Evolutionary conservation across 1,140 invertebrate species (phyloP).

Genomic region (Cyphomyrmex costatus): DNA sequence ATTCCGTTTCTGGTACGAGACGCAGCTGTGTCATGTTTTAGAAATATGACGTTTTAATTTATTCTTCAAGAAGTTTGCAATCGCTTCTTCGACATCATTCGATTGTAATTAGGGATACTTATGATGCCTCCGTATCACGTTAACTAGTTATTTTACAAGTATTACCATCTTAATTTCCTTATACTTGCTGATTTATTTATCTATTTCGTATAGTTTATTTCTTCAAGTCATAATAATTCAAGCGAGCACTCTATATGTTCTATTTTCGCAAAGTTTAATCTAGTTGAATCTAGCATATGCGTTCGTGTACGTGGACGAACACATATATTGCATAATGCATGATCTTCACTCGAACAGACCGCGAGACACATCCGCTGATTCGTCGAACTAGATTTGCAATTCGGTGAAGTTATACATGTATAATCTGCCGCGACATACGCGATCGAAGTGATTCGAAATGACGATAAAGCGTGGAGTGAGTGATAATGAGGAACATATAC

Average conservation of each 20-base stretch:
- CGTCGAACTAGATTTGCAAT: not conserved
- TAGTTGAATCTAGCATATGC: constrained; percentile 1
- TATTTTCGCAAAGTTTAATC: constrained; percentile 21
- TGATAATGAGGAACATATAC: not conserved
- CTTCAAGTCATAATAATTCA: not conserved
- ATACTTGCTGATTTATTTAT: constrained; percentile 24
- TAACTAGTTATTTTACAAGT: not conserved
- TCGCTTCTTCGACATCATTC: not conserved
- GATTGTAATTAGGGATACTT: not conserved
- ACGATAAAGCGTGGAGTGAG: not conserved
- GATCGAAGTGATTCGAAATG: not conserved
- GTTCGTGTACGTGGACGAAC: not conserved
- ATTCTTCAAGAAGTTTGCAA: not conserved
- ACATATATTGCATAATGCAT: not conserved
- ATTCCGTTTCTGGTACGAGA: constrained; percentile 11
- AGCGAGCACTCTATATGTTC: not conserved
- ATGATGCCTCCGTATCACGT: not conserved
- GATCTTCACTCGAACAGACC: not conserved
- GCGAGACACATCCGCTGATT: not conserved
- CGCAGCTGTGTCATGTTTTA: constrained; percentile 16
- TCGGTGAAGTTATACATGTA: constrained; percentile 6
- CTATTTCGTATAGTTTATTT: not conserved
- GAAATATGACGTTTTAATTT: constrained; percentile 14
- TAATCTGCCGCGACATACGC: not conserved
- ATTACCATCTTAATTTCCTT: not conserved